Conservation (phyloP, 2,888 invertebrate genomes). For the Temnothorax unifasciatus region DNA sequence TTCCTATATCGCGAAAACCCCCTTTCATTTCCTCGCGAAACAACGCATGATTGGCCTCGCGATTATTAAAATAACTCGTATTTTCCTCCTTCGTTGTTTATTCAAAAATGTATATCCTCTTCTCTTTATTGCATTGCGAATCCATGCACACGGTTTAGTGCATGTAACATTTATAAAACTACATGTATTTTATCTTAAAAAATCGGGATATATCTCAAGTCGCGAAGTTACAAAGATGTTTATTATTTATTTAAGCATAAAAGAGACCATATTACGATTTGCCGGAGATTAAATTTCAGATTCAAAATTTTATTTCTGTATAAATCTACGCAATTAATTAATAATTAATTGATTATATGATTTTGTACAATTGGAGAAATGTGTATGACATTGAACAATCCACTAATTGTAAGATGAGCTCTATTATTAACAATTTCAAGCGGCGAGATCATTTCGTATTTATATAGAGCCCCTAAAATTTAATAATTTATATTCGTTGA, state of each 20-base stretch:
- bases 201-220: not conserved
- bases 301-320: not conserved
- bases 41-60: constrained; percentile 33
- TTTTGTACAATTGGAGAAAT: not conserved
- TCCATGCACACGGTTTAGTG: not conserved
- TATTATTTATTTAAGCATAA: not conserved
- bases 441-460: not conserved
- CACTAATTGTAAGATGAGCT: not conserved
- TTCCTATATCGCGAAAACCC: constrained; percentile 27
- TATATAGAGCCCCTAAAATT: not conserved
- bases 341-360: constrained; percentile 7
- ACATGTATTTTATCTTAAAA: not conserved
- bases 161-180: not conserved
- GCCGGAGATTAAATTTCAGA: not conserved
- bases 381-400: not conserved
- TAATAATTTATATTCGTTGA: not conserved
- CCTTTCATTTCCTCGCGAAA: constrained; percentile 29
- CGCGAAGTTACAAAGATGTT: not conserved
- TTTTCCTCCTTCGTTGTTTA: not conserved
- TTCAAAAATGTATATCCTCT: not conserved
- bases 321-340: not conserved
- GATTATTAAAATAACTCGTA: constrained; percentile 23
- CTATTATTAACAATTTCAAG: not conserved
- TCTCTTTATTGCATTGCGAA: not conserved
- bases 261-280: not conserved